Evolutionary conservation across 1,140 invertebrate genomes (phyloP).

Genomic region (Teleogryllus occipitalis): DNA sequence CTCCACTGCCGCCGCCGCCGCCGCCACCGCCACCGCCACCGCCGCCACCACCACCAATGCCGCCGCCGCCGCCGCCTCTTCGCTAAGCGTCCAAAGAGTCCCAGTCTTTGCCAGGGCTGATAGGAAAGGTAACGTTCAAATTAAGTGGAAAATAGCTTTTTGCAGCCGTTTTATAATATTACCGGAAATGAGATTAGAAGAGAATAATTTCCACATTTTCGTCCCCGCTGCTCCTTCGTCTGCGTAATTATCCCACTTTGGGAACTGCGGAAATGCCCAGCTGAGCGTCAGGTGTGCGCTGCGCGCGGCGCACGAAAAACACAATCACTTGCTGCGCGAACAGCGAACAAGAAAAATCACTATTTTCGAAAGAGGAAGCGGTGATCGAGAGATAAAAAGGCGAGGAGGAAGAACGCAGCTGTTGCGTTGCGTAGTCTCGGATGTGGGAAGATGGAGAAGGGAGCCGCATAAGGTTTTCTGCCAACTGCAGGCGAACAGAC

Average conservation of each 20-base stretch:
- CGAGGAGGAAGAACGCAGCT: not conserved
- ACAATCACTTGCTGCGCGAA: not conserved
- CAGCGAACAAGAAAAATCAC: not conserved
- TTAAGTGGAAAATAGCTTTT: constrained; percentile 5
- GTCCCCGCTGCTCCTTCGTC: not conserved
- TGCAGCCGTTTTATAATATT: not conserved
- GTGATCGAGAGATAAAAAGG: not conserved
- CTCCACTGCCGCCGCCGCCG: too few species aligned
- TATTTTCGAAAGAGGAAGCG: not conserved
- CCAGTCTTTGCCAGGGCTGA: not conserved
- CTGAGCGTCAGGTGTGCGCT: not conserved
- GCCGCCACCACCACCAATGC: too few species aligned
- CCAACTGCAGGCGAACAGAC: too few species aligned
- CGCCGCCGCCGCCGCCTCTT: not conserved
- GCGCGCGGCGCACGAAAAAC: not conserved
- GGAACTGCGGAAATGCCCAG: not conserved
- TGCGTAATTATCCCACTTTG: not conserved
- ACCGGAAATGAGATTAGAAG: constrained; percentile 1
- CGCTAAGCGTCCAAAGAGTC: not conserved
- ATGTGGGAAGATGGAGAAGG: not conserved
- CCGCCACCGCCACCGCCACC: too few species aligned
- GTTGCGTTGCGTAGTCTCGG: not conserved
- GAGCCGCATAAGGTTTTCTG: not conserved
- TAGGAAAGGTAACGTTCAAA: not conserved
- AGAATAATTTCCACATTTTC: not conserved